A percentile compares a stretch with the other conserved stretches of the same genome.
Evolutionary conservation across 2,113 vertebrate genomes (phyloP).

Genomic region (Eclectus roratus): DNA sequence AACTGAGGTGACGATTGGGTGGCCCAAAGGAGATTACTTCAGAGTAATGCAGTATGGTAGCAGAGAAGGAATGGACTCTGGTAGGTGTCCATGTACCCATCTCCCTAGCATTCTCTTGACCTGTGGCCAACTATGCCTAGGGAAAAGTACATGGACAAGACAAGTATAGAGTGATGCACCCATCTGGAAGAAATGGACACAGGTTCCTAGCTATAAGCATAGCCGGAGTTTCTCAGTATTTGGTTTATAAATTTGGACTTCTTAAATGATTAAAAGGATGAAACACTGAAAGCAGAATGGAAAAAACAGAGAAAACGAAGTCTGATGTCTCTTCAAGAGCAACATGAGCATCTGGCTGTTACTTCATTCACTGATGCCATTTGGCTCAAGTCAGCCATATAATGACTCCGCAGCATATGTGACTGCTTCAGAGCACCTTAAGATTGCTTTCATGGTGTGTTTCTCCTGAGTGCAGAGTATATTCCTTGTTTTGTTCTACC

Average conservation of each 20-base stretch:
- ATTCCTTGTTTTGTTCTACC: not conserved
- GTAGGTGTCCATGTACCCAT: not conserved
- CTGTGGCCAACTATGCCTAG: not conserved
- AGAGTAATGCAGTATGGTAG: not conserved
- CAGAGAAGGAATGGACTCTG: not conserved
- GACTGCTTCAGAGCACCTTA: not conserved
- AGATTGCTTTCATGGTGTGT: not conserved
- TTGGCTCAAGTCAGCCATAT: not conserved
- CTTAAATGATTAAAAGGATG: not conserved
- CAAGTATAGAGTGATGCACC: not conserved
- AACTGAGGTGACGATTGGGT: not conserved
- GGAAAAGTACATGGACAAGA: not conserved
- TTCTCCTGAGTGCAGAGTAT: not conserved
- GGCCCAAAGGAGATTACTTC: not conserved
- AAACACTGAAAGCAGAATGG: conserved; percentile 5
- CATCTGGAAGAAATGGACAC: not conserved
- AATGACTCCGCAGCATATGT: not conserved
- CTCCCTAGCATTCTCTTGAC: not conserved
- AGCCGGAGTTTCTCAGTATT: not conserved
- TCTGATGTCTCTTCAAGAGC: not conserved
- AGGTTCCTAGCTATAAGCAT: not conserved
- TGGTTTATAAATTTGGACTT: not conserved
- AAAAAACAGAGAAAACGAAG: conserved; percentile 18
- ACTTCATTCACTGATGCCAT: not conserved
- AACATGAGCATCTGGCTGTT: not conserved